Base-by-base conservation (phyloP, 2,888 invertebrate genomes). In the Chloroclystis v-ata region DNA sequence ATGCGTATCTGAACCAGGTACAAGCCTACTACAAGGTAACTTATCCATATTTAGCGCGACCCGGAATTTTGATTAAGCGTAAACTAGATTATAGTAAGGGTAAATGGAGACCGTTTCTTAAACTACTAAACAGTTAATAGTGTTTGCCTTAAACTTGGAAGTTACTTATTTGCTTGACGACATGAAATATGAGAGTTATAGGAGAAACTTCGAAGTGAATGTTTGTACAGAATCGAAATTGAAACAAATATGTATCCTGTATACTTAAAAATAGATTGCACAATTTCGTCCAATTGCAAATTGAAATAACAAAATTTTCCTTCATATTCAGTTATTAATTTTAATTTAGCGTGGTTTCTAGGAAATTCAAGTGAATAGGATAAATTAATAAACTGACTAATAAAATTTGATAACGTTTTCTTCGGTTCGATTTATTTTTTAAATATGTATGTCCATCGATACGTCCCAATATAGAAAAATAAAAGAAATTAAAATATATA, bases 51-150 rank as follows among this genome's bases (percentile, higher is more conserved):
- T 73, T 72, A 65, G 70, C 70, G 69, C 69, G 74, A 77, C 81
- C 80, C 79, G 63, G 77, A 80, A 82, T 82, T 82, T 79, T 82
- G 82, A 82, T 82, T 81, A 82, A 78, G 78, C 69, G 72, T 68
- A 73, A 82, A 82, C 78, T 74, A 80, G 82, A 82, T 82, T 82
- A 80, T 73, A 65, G 65, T 70, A 65, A 69, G 75, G 75, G 73
- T 74, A 75, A 73, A 78, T 78, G 69, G 74, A 72, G 75, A 69
- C 75, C 73, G 75, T 80, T 81, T 81, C 82, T 80, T 79, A 80
- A 82, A 78, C 78, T 80, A 78, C 74, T 75, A 68, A 76, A 81
- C 78, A 77, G 76, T 80, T 82, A 81, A 82, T 82, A 78, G 78
- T 72, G 77, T 79, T 79, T 75, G 75, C 72, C 68, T 65, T 59